Percentiles rank a stretch among this genome's conserved stretches.
Evolutionary conservation across 2,888 invertebrate genomes (phyloP).

Genomic region (Brachyopa scutellaris): DNA sequence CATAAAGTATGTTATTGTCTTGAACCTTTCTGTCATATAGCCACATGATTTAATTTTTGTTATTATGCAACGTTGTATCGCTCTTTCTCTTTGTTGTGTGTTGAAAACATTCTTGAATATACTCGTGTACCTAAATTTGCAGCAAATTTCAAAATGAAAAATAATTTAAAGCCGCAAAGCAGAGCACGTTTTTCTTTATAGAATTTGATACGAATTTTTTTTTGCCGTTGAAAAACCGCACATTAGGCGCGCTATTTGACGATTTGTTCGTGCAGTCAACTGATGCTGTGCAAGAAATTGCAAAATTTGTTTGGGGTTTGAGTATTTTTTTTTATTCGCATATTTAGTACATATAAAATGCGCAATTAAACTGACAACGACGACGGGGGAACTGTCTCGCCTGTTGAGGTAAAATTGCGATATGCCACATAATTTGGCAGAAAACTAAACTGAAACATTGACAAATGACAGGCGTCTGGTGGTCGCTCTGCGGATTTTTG

Average conservation of each 20-base stretch:
- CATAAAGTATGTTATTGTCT: constrained; percentile 3
- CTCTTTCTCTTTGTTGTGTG: constrained; percentile 11
- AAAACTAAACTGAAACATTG: constrained; percentile 28
- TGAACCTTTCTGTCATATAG: constrained; percentile 34
- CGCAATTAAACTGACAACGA: constrained; percentile 54
- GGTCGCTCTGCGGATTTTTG: background rate
- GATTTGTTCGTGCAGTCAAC: constrained; percentile 53
- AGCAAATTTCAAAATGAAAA: constrained; percentile 11
- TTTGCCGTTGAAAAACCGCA: constrained; percentile 59
- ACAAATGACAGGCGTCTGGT: constrained; percentile 5
- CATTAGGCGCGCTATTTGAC: constrained; percentile 44
- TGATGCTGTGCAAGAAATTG: constrained; percentile 40
- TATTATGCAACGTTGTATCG: constrained; percentile 44
- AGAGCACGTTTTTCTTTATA: constrained; percentile 38
- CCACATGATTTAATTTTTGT: constrained; percentile 32
- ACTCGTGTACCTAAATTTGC: constrained; percentile 19
- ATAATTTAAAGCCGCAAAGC: constrained; percentile 40
- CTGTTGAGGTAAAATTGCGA: constrained; percentile 21
- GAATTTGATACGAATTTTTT: constrained; percentile 53
- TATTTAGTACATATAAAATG: constrained; percentile 44
- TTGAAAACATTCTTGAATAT: constrained; percentile 21
- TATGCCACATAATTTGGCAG: constrained; percentile 52
- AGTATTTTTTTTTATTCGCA: constrained; percentile 5
- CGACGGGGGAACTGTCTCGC: constrained; percentile 6
- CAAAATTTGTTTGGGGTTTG: constrained; percentile 49